Evolutionary conservation across 2,797 vertebrate genomes (phyloP).

Genomic region (Apogon talboti): DNA sequence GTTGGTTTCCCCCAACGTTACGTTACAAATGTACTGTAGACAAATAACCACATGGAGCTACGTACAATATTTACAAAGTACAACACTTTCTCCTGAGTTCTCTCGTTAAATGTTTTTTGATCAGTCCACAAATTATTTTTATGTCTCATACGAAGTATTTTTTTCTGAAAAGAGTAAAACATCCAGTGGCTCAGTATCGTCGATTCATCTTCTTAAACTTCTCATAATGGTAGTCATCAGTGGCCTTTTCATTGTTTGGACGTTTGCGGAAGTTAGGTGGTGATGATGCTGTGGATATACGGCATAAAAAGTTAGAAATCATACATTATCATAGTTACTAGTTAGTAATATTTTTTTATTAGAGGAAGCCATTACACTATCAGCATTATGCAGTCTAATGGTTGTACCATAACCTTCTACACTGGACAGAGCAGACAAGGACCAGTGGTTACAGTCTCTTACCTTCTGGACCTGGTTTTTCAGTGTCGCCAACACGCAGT

Average conservation of each 20-base stretch:
- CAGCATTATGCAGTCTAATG: not conserved
- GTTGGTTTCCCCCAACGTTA: not conserved
- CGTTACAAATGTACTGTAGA: slow-evolving; percentile 1
- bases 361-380: not conserved
- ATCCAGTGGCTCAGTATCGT: slow-evolving; percentile 83
- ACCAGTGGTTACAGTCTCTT: slow-evolving; percentile 50
- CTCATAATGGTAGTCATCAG: slow-evolving; percentile 98
- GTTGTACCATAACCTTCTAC: not conserved
- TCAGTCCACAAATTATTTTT: not conserved
- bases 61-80: slow-evolving; percentile 54
- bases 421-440: not conserved
- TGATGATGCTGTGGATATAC: slow-evolving; percentile 70
- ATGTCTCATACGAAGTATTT: not conserved
- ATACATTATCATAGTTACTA: no score
- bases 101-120: not conserved
- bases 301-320: no score
- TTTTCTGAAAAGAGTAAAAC: not conserved
- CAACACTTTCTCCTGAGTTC: not conserved
- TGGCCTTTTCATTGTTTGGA: slow-evolving; percentile 96
- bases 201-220: slow-evolving; percentile 99
- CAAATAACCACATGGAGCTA: slow-evolving; percentile 16
- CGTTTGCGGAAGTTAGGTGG: slow-evolving; percentile 93
- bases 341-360: not conserved
- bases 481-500: slow-evolving; percentile 93
- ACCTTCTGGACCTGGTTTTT: slow-evolving; percentile 94